Evolutionary conservation across 2,113 vertebrate species (phyloP).

Genomic region (Sylvilagus bachmani): DNA sequence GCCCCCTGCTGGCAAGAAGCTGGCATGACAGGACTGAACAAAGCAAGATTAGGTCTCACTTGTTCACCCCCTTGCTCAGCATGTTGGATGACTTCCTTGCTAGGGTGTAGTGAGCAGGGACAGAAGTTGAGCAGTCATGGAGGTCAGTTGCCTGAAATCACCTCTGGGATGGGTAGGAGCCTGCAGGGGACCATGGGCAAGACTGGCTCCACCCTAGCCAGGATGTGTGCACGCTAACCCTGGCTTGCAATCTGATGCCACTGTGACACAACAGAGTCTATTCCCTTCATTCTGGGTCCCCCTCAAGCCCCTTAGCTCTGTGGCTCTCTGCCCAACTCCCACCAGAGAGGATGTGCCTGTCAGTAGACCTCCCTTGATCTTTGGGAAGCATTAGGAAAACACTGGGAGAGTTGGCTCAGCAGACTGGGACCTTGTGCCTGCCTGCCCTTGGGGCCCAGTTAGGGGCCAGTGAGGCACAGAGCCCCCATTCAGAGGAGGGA

Average conservation of each 20-base stretch:
- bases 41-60: background rate
- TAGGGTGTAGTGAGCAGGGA: background rate
- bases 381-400: conserved; percentile 55
- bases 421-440: background rate
- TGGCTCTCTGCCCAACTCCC: background rate
- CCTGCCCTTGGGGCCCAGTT: background rate
- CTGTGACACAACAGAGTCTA: background rate
- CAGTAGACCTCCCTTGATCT: conserved; percentile 46
- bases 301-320: background rate
- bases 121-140: background rate
- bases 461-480: background rate
- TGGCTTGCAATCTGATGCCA: background rate
- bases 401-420: background rate
- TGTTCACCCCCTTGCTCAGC: background rate
- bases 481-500: background rate
- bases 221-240: conserved; percentile 48
- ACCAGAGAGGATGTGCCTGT: conserved; percentile 37
- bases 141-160: conserved; percentile 31
- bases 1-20: background rate
- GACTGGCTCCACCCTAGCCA: background rate
- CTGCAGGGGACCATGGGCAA: background rate
- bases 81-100: background rate
- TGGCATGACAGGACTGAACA: background rate
- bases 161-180: background rate
- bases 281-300: background rate